Evolutionary conservation across 2,888 invertebrate genomes (phyloP).

Genomic region (Mantis religiosa): DNA sequence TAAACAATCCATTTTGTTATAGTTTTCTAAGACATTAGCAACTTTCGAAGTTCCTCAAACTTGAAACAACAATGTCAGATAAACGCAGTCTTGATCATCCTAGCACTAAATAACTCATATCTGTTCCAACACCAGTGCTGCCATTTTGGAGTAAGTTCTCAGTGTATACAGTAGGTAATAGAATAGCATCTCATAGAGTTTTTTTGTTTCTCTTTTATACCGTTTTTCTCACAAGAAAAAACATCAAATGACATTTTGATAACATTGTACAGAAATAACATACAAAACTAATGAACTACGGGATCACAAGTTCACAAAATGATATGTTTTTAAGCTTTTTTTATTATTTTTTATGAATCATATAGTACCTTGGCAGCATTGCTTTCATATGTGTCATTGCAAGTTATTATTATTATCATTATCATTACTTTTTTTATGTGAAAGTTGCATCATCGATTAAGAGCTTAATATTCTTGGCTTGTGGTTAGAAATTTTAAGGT

Average conservation of each 20-base stretch:
- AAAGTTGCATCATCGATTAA: not conserved
- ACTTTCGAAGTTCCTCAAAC: too few species aligned
- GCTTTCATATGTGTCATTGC: not conserved
- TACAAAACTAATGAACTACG: conserved; percentile 32
- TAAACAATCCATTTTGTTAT: too few species aligned
- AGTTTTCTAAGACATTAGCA: too few species aligned
- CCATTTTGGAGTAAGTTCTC: not conserved
- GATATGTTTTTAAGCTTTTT: conserved; percentile 30
- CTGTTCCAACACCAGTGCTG: not conserved
- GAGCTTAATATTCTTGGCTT: not conserved
- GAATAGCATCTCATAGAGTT: not conserved
- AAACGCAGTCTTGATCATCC: not conserved
- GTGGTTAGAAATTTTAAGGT: not conserved
- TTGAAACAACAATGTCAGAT: not conserved
- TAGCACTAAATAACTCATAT: not conserved
- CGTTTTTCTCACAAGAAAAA: conserved; percentile 15
- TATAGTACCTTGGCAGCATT: not conserved
- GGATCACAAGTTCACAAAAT: conserved; percentile 30
- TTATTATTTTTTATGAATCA: not conserved
- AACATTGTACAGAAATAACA: conserved; percentile 30
- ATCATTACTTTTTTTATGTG: not conserved
- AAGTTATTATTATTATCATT: not conserved
- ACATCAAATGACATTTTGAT: conserved; percentile 29
- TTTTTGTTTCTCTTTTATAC: not conserved
- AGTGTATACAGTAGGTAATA: not conserved